phyloP scores from a whole-genome alignment of 2,888 invertebrate species.

The Endotricha flammealis region DNA sequence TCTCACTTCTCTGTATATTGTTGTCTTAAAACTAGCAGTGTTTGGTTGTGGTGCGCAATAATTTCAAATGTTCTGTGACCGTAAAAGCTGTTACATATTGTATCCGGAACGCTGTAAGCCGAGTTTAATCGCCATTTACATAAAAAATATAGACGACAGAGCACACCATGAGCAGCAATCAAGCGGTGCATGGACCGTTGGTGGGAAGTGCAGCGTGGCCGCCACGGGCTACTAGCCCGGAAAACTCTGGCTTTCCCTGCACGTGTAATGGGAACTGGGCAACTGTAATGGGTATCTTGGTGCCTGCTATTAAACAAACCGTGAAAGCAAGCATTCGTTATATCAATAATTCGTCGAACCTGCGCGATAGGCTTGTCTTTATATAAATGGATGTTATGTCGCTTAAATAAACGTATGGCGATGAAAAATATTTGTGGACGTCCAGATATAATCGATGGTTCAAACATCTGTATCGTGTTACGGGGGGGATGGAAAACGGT shows the following conservation, averaged over 20 bases:
- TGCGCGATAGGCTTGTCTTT: not conserved
- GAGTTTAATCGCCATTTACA: constrained; percentile 13
- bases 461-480: constrained; percentile 39
- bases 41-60: not conserved
- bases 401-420: constrained; percentile 31
- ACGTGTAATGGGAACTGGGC: constrained; percentile 21
- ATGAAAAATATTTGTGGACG: constrained; percentile 40
- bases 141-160: not conserved
- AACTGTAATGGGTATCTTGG: constrained; percentile 23
- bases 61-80: no score
- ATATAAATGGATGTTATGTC: constrained; percentile 2
- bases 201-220: constrained; percentile 51
- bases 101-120: not conserved
- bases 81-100: no score
- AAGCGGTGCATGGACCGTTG: constrained; percentile 52
- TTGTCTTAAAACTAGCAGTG: not conserved
- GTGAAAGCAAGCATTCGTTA: not conserved
- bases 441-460: constrained; percentile 48
- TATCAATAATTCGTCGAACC: not conserved
- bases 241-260: constrained; percentile 63
- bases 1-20: no score
- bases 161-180: constrained; percentile 31
- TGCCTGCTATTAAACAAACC: constrained; percentile 3
- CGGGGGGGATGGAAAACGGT: constrained; percentile 22
- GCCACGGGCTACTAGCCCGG: constrained; percentile 61